A percentile compares a stretch with the other conserved stretches of the same genome.
phyloP scores from a whole-genome alignment of 2,797 vertebrate genomes.

The Gouania willdenowi region DNA sequence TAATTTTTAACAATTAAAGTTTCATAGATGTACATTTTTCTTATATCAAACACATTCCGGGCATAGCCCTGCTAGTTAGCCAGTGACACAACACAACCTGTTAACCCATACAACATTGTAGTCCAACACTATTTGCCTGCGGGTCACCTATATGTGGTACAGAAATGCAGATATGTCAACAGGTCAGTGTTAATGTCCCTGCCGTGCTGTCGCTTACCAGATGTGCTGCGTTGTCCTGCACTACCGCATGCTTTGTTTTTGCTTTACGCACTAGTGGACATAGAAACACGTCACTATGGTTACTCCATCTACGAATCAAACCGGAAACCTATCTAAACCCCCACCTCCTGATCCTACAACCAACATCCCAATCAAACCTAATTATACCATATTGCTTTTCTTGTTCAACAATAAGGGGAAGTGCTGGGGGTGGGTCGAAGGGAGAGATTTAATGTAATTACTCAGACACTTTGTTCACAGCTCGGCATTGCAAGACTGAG shows the following conservation, averaged over 20 bases:
- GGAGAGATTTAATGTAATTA: slow-evolving; percentile 86
- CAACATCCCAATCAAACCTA: slow-evolving; percentile 89
- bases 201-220: slow-evolving; percentile 83
- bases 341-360: slow-evolving; percentile 3
- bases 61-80: no score
- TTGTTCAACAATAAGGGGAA: slow-evolving; percentile 93
- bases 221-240: slow-evolving; percentile 84
- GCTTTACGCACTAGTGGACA: slow-evolving; percentile 84
- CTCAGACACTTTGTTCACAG: slow-evolving; percentile 88
- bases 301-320: slow-evolving; percentile 93
- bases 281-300: slow-evolving; percentile 89
- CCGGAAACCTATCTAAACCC: slow-evolving; percentile 80
- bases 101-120: no score
- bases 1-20: no score
- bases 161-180: no score
- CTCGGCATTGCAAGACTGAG: slow-evolving; percentile 77
- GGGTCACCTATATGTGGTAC: no score
- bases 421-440: slow-evolving; percentile 68
- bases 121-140: no score
- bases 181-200: slow-evolving; percentile 82
- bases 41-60: no score
- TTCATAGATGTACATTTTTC: no score
- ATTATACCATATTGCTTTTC: slow-evolving; percentile 97
- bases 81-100: no score
- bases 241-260: slow-evolving; percentile 76